These are phyloP conservation scores for Cheilosia soror DNA, from an alignment of 2,888 invertebrate genomes.

Conservation along the genomic window DNA sequence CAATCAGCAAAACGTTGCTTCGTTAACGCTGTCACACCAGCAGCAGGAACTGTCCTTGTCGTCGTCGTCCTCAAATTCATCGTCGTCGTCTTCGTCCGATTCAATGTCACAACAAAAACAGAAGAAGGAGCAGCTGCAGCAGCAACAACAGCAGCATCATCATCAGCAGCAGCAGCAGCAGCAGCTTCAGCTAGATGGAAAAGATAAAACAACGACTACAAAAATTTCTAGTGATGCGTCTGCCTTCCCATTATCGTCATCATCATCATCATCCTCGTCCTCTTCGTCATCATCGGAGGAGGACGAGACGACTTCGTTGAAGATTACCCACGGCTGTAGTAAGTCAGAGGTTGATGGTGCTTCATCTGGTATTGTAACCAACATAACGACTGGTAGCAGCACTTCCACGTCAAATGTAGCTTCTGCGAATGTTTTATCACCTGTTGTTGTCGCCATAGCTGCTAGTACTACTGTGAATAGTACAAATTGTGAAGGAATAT, in stretches of 20 bases:
- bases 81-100: slow-evolving; percentile 76
- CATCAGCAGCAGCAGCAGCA: slow-evolving; percentile 63
- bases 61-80: slow-evolving; percentile 72
- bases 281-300: slow-evolving; percentile 78
- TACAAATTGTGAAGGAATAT: slow-evolving; percentile 70
- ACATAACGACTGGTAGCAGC: slow-evolving; percentile 59
- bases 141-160: slow-evolving; percentile 57
- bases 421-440: slow-evolving; percentile 78
- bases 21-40: slow-evolving; percentile 74
- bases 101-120: slow-evolving; percentile 69
- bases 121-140: slow-evolving; percentile 60
- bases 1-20: slow-evolving; percentile 77
- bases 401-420: slow-evolving; percentile 63
- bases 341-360: slow-evolving; percentile 57
- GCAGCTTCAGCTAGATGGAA: slow-evolving; percentile 42
- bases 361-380: slow-evolving; percentile 58
- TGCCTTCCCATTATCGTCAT: slow-evolving; percentile 60
- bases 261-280: slow-evolving; percentile 77
- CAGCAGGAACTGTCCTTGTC: slow-evolving; percentile 81
- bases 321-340: slow-evolving; percentile 58
- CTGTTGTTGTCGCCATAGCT: slow-evolving; percentile 78
- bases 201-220: slow-evolving; percentile 69
- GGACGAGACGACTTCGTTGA: slow-evolving; percentile 54
- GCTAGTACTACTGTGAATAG: slow-evolving; percentile 75
- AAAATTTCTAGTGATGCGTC: slow-evolving; percentile 60